A percentile compares a stretch with the other conserved stretches of the same genome.
Evolutionary conservation across 2,797 vertebrate species (phyloP).

Genomic region (Sparus aurata): DNA sequence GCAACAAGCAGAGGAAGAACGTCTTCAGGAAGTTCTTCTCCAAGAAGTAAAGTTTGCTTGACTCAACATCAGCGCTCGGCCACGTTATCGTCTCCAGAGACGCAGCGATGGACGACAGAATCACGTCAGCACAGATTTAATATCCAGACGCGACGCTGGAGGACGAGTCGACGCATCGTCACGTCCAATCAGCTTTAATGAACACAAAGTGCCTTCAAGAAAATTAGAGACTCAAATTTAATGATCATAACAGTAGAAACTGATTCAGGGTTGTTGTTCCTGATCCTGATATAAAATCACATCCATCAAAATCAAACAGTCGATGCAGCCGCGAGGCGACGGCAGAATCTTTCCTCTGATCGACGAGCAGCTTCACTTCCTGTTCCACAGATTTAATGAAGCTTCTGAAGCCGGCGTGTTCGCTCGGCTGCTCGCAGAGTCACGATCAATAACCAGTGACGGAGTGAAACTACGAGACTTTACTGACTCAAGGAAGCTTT

Average conservation of each 20-base stretch:
- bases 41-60: constrained; percentile 67
- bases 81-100: neutral
- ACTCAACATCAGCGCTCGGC: neutral
- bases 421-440: too few relatives aligned
- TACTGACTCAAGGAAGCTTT: too few relatives aligned
- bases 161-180: neutral
- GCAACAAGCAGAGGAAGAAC: constrained; percentile 58
- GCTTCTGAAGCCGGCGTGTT: too few relatives aligned
- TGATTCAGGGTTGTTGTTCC: too few relatives aligned
- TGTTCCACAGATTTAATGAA: too few relatives aligned
- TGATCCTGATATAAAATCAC: too few relatives aligned
- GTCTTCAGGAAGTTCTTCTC: constrained; percentile 83
- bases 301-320: too few relatives aligned
- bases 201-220: neutral
- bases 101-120: neutral
- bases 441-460: too few relatives aligned
- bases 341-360: too few relatives aligned
- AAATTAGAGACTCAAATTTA: neutral
- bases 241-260: neutral
- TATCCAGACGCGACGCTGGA: neutral
- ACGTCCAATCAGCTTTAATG: neutral
- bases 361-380: too few relatives aligned
- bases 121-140: neutral
- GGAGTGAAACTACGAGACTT: too few relatives aligned
- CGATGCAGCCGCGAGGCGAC: too few relatives aligned